phyloP scores from a whole-genome alignment of 37 sponge, comb jelly and placozoan species.

The Ephydatia muelleri region DNA sequence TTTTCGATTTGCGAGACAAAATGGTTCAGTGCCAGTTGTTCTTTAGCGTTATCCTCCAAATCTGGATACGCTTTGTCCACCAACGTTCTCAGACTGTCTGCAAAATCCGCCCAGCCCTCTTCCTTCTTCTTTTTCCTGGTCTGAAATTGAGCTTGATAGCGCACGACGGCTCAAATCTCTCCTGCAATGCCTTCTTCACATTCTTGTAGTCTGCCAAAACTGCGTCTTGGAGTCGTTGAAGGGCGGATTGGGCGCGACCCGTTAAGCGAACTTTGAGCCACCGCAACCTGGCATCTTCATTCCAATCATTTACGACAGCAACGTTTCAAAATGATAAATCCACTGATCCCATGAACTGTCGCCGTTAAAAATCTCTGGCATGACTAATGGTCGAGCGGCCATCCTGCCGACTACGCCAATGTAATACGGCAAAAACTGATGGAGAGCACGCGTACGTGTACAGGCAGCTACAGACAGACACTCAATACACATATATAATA shows the following conservation, averaged over 20 bases:
- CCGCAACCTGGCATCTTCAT: slow-evolving; percentile 25
- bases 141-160: slow-evolving; percentile 49
- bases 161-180: slow-evolving; percentile 41
- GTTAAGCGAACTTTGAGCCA: slow-evolving; percentile 40
- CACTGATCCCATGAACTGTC: slow-evolving; percentile 38
- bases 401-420: slow-evolving; percentile 49
- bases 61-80: slow-evolving; percentile 49
- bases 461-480: too few relatives aligned
- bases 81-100: slow-evolving; percentile 21
- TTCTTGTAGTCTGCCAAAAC: slow-evolving; percentile 5
- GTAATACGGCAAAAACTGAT: neutral
- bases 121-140: slow-evolving; percentile 21
- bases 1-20: neutral
- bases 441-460: too few relatives aligned
- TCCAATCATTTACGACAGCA: slow-evolving; percentile 48
- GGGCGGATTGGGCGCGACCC: slow-evolving; percentile 27
- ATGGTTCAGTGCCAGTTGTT: slow-evolving; percentile 14
- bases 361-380: slow-evolving; percentile 36
- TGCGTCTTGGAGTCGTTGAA: slow-evolving; percentile 24
- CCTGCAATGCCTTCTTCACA: slow-evolving; percentile 22
- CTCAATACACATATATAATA: too few relatives aligned
- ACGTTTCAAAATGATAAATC: slow-evolving; percentile 34
- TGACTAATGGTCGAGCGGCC: slow-evolving; percentile 19
- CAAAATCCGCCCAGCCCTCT: slow-evolving; percentile 47
- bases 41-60: slow-evolving; percentile 22